phyloP scores from a whole-genome alignment of 2,113 vertebrate genomes.

The Pseudolaguvia tuberculata region DNA sequence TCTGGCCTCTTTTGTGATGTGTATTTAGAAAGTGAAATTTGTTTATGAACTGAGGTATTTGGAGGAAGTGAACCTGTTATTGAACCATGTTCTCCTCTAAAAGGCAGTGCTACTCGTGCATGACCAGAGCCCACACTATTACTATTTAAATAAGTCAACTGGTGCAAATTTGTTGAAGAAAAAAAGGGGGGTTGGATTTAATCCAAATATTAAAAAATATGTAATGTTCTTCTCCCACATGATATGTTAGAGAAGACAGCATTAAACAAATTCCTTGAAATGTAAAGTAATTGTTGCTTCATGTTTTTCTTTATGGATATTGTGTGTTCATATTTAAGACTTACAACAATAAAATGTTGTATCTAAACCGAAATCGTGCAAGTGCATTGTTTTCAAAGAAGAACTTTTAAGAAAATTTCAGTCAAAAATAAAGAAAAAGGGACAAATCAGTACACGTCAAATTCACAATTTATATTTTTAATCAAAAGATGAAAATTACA shows the following conservation, averaged over 20 bases:
- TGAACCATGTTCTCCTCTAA: constrained; percentile 15
- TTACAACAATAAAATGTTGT: constrained; percentile 75
- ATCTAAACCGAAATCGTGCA: constrained; percentile 54
- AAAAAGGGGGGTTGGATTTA: background rate
- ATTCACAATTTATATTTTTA: too few species aligned
- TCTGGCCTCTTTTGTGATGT: constrained; percentile 53
- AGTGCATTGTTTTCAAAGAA: background rate
- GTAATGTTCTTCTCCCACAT: constrained; percentile 16
- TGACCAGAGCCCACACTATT: constrained; percentile 31
- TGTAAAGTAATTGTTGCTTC: constrained; percentile 67
- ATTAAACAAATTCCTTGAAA: constrained; percentile 54
- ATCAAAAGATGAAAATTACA: too few species aligned
- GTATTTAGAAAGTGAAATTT: constrained; percentile 55
- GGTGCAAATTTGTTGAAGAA: constrained; percentile 3
- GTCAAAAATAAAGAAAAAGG: background rate
- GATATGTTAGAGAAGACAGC: constrained; percentile 19
- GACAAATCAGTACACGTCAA: too few species aligned
- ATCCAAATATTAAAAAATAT: constrained; percentile 22
- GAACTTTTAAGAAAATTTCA: too few species aligned
- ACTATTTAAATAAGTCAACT: background rate
- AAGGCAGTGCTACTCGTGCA: constrained; percentile 47
- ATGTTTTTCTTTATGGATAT: constrained; percentile 71
- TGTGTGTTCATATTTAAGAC: constrained; percentile 76
- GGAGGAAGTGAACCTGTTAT: constrained; percentile 20
- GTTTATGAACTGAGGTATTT: constrained; percentile 39